phyloP scores from a whole-genome alignment of 2,113 vertebrate species.

The Tupaia tana region DNA sequence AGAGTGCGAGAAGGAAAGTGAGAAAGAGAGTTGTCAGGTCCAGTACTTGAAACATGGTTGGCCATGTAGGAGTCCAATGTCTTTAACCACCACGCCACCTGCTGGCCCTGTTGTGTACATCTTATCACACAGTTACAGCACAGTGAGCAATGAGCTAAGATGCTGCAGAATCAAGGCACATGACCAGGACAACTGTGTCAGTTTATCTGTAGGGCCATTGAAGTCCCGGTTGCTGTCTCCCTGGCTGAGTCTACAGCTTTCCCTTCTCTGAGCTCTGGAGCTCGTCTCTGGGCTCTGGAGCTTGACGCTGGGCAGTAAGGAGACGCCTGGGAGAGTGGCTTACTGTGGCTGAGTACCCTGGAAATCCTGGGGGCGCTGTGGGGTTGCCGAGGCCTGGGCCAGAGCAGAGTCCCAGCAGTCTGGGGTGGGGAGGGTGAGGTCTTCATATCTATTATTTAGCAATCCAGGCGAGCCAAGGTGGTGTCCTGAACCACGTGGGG shows the following conservation, averaged over 20 bases:
- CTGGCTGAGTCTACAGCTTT: no score
- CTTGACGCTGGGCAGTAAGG: fast-evolving
- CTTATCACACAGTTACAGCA: not conserved
- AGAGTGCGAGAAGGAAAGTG: no score
- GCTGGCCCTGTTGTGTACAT: not conserved
- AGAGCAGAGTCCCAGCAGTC: not conserved
- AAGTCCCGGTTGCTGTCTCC: no score
- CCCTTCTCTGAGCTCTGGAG: not conserved
- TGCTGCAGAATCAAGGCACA: not conserved
- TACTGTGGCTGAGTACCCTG: not conserved
- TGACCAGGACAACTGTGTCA: fast-evolving
- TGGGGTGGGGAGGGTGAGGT: not conserved
- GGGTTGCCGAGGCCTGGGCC: not conserved
- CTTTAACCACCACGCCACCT: no score
- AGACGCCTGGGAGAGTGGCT: not conserved
- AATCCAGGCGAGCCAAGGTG: not conserved
- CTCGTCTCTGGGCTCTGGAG: not conserved
- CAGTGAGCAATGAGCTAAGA: not conserved
- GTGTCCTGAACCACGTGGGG: not conserved
- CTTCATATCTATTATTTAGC: not conserved
- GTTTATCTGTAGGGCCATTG: not conserved
- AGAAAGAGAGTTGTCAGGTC: no score
- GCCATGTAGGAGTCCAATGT: no score
- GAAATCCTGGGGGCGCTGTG: not conserved
- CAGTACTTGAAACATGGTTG: no score